A percentile compares a stretch with the other conserved stretches of the same genome.
Evolutionary conservation across 2,888 invertebrate genomes (phyloP).

Genomic region (Plutella xylostella): DNA sequence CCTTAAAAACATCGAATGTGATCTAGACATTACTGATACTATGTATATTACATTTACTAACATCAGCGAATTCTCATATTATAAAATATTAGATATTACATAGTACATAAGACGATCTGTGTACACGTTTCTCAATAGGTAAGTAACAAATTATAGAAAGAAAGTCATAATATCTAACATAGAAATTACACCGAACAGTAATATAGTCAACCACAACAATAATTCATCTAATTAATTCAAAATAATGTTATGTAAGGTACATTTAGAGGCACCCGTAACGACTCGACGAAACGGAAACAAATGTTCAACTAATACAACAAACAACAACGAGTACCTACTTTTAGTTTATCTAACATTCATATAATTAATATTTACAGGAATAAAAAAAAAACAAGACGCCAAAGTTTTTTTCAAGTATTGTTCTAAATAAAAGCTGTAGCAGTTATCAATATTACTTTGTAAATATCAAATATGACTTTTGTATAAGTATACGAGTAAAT

Average conservation of each 20-base stretch:
- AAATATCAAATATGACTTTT: no score
- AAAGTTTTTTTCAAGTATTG: slow-evolving; percentile 27
- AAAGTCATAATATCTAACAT: slow-evolving; percentile 3
- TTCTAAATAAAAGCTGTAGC: no score
- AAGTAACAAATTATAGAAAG: not conserved
- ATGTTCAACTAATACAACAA: slow-evolving; percentile 25
- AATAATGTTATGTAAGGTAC: slow-evolving; percentile 23
- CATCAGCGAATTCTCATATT: slow-evolving; percentile 22
- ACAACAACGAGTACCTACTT: slow-evolving; percentile 39
- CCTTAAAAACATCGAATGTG: slow-evolving; percentile 55
- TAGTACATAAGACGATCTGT: slow-evolving; percentile 15
- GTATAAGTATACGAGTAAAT: no score
- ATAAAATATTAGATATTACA: no score
- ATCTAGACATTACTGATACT: slow-evolving; percentile 35
- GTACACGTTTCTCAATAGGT: not conserved
- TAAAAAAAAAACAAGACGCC: slow-evolving; percentile 20
- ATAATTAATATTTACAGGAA: slow-evolving; percentile 51
- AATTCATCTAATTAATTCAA: slow-evolving; percentile 30
- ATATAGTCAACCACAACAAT: slow-evolving; percentile 64
- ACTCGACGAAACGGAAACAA: no score
- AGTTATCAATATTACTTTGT: no score
- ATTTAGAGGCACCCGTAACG: slow-evolving; percentile 36
- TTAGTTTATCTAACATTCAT: slow-evolving; percentile 43
- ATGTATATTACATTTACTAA: slow-evolving; percentile 33
- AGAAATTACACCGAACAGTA: slow-evolving; percentile 33